These are phyloP conservation scores for Drosophila tani DNA, from an alignment of 1,140 invertebrate genomes.

Conservation along the genomic window DNA sequence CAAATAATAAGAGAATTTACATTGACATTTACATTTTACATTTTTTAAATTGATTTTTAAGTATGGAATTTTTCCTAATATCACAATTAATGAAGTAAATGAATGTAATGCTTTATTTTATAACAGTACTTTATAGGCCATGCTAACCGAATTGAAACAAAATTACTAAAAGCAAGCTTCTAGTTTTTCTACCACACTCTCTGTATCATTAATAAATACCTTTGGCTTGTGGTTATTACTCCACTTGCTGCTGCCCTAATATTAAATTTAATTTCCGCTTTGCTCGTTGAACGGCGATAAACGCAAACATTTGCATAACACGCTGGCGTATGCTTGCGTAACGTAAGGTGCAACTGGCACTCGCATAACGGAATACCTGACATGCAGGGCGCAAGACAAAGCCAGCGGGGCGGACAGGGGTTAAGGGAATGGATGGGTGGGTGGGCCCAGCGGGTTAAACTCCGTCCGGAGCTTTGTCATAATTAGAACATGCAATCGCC, in stretches of 20 bases:
- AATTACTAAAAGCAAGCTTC: not conserved
- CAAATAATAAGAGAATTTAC: no score
- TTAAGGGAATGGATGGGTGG: not conserved
- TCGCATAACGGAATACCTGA: constrained; percentile 14
- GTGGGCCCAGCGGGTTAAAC: not conserved
- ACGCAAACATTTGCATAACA: constrained; percentile 48
- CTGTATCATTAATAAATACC: constrained; percentile 10
- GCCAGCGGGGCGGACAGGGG: not conserved
- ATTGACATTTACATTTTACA: no score
- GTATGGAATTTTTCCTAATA: no score
- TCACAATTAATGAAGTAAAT: no score
- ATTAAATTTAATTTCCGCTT: constrained; percentile 34
- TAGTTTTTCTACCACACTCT: not conserved
- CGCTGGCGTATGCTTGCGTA: constrained; percentile 1
- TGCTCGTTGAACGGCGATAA: constrained; percentile 36
- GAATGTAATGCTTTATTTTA: no score
- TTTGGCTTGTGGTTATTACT: not conserved
- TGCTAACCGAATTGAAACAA: not conserved
- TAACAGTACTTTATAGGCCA: no score
- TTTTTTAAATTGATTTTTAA: no score
- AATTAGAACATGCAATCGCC: constrained; percentile 63
- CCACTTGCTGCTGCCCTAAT: constrained; percentile 5
- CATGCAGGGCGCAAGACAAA: constrained; percentile 4
- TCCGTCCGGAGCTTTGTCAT: constrained; percentile 44
- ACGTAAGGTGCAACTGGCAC: constrained; percentile 27